These are phyloP conservation scores for Lasiurus cinereus DNA, from an alignment of 2,113 vertebrate genomes.

Conservation along the genomic window DNA sequence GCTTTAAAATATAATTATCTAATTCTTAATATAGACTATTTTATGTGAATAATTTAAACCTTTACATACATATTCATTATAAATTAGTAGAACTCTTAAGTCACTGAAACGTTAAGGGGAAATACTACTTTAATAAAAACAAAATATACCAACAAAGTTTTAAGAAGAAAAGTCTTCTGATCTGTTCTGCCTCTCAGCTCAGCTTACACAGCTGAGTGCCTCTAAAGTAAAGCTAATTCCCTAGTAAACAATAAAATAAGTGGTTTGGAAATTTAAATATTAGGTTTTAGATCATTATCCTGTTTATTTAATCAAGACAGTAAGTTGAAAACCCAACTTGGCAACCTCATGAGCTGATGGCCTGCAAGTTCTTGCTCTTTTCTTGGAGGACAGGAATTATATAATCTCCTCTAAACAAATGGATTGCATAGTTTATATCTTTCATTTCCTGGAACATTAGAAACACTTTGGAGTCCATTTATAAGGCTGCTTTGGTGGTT, in stretches of 20 bases:
- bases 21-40: conserved; percentile 26
- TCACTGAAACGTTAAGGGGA: background rate
- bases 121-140: conserved; percentile 5
- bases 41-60: conserved; percentile 40
- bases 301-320: conserved; percentile 58
- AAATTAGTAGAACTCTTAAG: conserved; percentile 27
- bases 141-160: background rate
- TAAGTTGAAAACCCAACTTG: conserved; percentile 45
- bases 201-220: background rate
- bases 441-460: background rate
- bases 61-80: background rate
- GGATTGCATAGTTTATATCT: background rate
- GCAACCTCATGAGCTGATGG: background rate
- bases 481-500: background rate
- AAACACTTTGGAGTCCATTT: background rate
- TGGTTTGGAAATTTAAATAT: conserved; percentile 50
- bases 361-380: background rate
- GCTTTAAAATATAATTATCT: conserved; percentile 32
- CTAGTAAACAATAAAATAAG: background rate
- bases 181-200: background rate
- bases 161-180: background rate
- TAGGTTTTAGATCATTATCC: background rate
- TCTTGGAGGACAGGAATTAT: background rate
- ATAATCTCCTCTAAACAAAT: background rate
- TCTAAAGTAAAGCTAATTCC: conserved; percentile 45